phyloP scores from a whole-genome alignment of 2,113 vertebrate species.

The Antechinus stuartii region DNA sequence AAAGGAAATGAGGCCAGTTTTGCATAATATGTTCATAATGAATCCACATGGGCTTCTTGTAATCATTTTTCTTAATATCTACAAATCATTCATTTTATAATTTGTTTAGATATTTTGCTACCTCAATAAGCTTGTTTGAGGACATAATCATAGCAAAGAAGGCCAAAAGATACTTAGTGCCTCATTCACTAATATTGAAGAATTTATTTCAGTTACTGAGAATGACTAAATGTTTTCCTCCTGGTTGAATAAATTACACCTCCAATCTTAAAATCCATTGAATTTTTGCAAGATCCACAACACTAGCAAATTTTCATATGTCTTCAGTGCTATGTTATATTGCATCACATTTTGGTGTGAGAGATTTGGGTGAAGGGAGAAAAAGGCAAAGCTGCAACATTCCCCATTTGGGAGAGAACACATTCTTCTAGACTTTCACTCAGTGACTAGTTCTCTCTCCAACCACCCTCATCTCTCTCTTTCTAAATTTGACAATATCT shows the following conservation, averaged over 20 bases:
- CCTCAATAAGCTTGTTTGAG: background rate
- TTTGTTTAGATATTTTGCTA: background rate
- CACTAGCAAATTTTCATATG: background rate
- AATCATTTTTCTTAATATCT: background rate
- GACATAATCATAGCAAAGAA: background rate
- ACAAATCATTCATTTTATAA: background rate
- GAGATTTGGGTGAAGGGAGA: background rate
- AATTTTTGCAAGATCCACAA: background rate
- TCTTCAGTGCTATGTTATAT: background rate
- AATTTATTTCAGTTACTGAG: background rate
- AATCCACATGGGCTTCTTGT: background rate
- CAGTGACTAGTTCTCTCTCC: background rate
- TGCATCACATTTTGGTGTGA: background rate
- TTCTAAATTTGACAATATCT: background rate
- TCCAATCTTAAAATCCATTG: background rate
- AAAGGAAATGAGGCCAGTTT: background rate
- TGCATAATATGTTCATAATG: background rate
- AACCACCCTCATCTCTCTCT: background rate
- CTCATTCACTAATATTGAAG: background rate
- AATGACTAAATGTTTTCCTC: background rate
- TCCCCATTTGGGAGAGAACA: background rate
- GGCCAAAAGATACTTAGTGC: background rate
- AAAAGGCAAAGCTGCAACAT: background rate
- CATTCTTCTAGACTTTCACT: background rate
- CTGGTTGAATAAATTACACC: background rate